These are phyloP conservation scores for Dasypolia templi DNA, from an alignment of 2,888 invertebrate genomes.

Conservation along the genomic window DNA sequence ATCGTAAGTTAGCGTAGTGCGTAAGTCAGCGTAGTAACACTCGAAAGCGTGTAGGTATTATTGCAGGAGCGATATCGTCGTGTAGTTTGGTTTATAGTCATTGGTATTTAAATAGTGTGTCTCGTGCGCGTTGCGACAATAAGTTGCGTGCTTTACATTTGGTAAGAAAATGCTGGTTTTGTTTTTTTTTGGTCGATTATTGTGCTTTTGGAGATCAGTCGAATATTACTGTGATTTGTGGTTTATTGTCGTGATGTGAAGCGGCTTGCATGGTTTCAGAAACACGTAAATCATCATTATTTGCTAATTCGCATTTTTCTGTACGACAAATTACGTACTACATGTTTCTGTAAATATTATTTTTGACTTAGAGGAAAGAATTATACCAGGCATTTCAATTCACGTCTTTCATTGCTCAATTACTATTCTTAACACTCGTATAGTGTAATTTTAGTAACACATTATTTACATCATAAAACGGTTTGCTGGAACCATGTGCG, in stretches of 20 bases:
- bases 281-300: neutral
- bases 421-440: neutral
- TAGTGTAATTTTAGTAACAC: neutral
- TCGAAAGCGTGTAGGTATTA: conserved; percentile 63
- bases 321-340: no score
- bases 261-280: conserved; percentile 38
- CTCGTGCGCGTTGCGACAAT: conserved; percentile 55
- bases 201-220: conserved; percentile 41
- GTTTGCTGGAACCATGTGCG: conserved; percentile 33
- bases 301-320: neutral
- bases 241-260: conserved; percentile 53
- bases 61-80: conserved; percentile 56
- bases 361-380: neutral
- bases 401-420: neutral
- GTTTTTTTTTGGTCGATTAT: conserved; percentile 30
- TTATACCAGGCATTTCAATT: conserved; percentile 1
- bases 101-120: conserved; percentile 58
- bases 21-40: conserved; percentile 69
- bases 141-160: conserved; percentile 46
- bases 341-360: neutral
- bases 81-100: conserved; percentile 64
- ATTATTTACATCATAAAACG: neutral
- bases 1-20: conserved; percentile 68
- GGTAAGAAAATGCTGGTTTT: conserved; percentile 27
- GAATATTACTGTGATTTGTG: conserved; percentile 65